These are phyloP conservation scores for Lagopus muta DNA, from an alignment of 2,113 vertebrate species.

Conservation along the genomic window DNA sequence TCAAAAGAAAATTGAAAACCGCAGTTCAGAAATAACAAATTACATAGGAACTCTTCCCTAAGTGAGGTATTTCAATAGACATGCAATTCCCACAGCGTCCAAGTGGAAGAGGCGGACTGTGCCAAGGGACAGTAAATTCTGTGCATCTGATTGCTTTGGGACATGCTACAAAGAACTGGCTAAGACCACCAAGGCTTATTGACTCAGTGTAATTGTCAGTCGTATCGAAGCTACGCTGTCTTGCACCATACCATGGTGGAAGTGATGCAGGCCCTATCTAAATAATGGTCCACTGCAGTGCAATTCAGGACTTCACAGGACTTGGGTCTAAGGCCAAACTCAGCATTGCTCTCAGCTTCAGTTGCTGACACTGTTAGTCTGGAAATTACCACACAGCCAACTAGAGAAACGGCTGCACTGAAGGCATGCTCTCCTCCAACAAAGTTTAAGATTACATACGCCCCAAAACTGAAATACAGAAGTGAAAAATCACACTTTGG, in stretches of 20 bases:
- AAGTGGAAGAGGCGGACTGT: neutral
- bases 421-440: accelerated
- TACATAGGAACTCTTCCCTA: neutral
- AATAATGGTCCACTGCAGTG: accelerated
- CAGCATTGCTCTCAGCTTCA: accelerated
- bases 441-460: neutral
- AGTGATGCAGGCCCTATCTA: accelerated
- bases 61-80: neutral
- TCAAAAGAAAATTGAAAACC: neutral
- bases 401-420: neutral
- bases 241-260: accelerated
- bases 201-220: neutral
- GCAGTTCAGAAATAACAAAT: neutral
- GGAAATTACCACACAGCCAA: neutral
- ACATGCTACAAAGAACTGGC: neutral
- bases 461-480: neutral
- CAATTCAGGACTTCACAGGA: accelerated
- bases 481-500: neutral
- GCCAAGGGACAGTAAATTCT: neutral
- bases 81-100: neutral
- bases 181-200: neutral
- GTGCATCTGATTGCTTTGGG: neutral
- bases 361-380: neutral
- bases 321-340: neutral
- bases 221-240: neutral